phyloP scores from a whole-genome alignment of 2,797 vertebrate genomes.

The Siniperca obscura region DNA sequence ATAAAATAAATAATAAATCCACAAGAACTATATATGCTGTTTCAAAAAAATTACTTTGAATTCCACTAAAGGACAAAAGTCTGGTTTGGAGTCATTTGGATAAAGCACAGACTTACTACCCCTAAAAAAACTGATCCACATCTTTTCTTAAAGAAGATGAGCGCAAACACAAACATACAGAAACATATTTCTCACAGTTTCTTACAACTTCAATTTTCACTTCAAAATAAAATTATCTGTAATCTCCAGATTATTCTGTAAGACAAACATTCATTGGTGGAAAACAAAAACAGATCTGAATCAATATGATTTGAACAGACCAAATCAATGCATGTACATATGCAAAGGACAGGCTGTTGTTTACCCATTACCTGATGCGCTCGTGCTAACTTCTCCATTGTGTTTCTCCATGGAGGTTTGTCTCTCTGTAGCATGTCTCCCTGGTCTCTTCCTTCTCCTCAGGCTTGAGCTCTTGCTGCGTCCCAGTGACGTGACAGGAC shows the following conservation, averaged over 20 bases:
- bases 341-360: not conserved
- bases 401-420: slow-evolving; percentile 84
- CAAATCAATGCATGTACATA: not conserved
- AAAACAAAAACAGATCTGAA: not conserved
- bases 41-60: not conserved
- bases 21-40: not conserved
- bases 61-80: too few relatives aligned
- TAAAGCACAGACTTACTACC: not conserved
- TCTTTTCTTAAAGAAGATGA: not conserved
- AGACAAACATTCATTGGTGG: not conserved
- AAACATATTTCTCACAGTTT: not conserved
- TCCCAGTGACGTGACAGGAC: slow-evolving; percentile 65
- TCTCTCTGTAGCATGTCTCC: slow-evolving; percentile 68
- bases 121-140: not conserved
- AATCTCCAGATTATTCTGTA: not conserved
- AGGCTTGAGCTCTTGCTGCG: slow-evolving; percentile 72
- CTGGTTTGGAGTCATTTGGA: not conserved
- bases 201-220: not conserved
- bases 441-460: slow-evolving; percentile 76
- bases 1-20: slow-evolving; percentile 1
- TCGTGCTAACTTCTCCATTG: slow-evolving; percentile 90
- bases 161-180: not conserved
- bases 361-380: slow-evolving; percentile 87
- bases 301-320: not conserved
- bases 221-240: too few relatives aligned